Percentiles rank a stretch among this genome's conserved stretches.
Evolutionary conservation across 2,797 vertebrate genomes (phyloP).

Genomic region (Semaprochilodus insignis): DNA sequence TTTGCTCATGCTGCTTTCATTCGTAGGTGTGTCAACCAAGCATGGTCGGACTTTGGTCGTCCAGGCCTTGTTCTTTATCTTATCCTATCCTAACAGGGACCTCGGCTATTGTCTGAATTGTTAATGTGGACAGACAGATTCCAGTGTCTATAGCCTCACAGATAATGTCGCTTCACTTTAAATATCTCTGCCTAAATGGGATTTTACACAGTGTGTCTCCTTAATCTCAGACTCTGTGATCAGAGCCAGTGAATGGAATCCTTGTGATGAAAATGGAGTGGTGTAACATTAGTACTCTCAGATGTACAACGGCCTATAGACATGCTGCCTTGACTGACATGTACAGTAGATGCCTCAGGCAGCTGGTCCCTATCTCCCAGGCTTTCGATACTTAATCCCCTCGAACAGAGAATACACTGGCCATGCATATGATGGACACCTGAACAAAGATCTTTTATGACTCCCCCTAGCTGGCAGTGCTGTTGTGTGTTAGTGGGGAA

Average conservation of each 20-base stretch:
- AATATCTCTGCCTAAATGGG: background rate
- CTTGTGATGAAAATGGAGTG: background rate
- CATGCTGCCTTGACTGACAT: background rate
- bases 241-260: background rate
- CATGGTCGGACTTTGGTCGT: constrained; percentile 43
- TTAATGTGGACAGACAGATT: constrained; percentile 31
- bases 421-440: background rate
- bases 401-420: background rate
- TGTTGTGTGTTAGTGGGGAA: background rate
- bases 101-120: constrained; percentile 41
- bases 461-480: background rate
- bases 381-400: background rate
- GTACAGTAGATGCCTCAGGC: background rate
- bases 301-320: background rate
- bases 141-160: background rate
- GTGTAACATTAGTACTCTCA: background rate
- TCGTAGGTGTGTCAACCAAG: constrained; percentile 24
- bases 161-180: background rate
- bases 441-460: background rate
- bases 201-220: background rate
- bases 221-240: background rate
- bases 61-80: constrained; percentile 64
- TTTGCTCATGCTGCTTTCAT: constrained; percentile 30
- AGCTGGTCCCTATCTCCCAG: background rate
- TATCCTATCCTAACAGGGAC: constrained; percentile 48